Base-by-base conservation (phyloP, 2,888 invertebrate genomes). In the Athrips mouffetella region DNA sequence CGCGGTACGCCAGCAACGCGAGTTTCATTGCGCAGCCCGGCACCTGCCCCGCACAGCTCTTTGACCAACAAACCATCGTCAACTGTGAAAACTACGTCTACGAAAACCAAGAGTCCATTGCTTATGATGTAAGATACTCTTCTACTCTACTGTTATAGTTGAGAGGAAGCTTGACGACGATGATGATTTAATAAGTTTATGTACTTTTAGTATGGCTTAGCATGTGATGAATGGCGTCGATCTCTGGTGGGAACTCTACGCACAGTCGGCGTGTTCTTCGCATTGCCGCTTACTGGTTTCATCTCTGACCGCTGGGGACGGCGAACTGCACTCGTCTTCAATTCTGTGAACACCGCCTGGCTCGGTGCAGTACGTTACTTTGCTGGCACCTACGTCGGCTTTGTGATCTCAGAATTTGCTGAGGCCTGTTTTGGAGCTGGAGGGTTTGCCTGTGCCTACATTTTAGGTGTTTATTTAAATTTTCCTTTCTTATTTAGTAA, bases 291-390 rank as follows among this genome's bases (percentile, higher is more conserved):
- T 55, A 90, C 92, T 0, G 94, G 94, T 30, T 90, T 89, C 60
- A 70, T 94, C 31, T 94, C 94, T 0, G 94, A 94, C 77, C 91
- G 90, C 88, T 94, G 89, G 79, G 93, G 93, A 0, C 84, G 93
- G 39, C 87, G 90, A 50, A 81, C 88, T 2, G 84, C 91, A 0
- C 78, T 93, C 52, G 81, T 90, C 16, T 65, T 89, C 59, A 90
- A 90, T 52, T 89, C 91, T 52, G 72, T 90, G 53, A 72, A 91
- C 51, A 91, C 91, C 4, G 91, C 90, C 10, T 70, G 92, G 60
- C 77, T 92, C 39, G 94, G 94, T 2, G 62, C 92, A 25, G 65
- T 90, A 10, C 89, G 93, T 6, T 82, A 78, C 63, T 81, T 73
- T 60, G 90, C 94, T n/a, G 82, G 88, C 13, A 91, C 89, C 49